These are phyloP conservation scores for Drosophila hydei DNA, from an alignment of 1,140 invertebrate species.

Conservation along the genomic window DNA sequence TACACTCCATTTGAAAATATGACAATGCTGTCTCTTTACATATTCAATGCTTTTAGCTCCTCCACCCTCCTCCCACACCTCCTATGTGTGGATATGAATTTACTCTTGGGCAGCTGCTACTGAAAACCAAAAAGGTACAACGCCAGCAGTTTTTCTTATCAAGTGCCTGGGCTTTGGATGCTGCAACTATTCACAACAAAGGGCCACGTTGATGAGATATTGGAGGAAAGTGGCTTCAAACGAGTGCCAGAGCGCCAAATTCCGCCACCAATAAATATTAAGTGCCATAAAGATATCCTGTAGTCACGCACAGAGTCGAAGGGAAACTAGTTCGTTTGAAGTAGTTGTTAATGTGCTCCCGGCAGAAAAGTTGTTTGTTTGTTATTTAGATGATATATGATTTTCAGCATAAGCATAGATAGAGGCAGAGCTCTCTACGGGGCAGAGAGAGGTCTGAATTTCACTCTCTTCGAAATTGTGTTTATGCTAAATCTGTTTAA, in stretches of 20 bases:
- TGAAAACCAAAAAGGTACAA: conserved; percentile 58
- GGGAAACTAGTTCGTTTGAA: neutral
- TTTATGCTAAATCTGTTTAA: no score
- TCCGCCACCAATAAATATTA: neutral
- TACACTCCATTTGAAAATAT: conserved; percentile 79
- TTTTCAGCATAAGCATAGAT: no score
- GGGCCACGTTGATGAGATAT: conserved; percentile 15
- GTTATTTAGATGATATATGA: no score
- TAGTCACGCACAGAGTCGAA: neutral
- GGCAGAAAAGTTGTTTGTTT: no score
- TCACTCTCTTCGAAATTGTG: no score
- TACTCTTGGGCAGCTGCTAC: conserved; percentile 22
- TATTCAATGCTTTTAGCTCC: conserved; percentile 78
- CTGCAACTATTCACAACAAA: conserved; percentile 30
- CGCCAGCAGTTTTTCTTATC: conserved; percentile 65
- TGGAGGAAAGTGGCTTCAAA: conserved; percentile 16
- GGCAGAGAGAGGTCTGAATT: no score
- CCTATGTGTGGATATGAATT: conserved; percentile 38
- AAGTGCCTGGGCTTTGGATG: conserved; percentile 8
- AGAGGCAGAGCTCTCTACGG: no score
- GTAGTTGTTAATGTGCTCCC: neutral
- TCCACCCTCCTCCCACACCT: neutral
- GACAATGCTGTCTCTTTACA: conserved; percentile 74
- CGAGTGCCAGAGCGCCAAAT: neutral
- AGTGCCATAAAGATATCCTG: neutral